Percentiles rank a stretch among this genome's conserved stretches.
Evolutionary conservation across 2,113 vertebrate genomes (phyloP).

Genomic region (Vombatus ursinus): DNA sequence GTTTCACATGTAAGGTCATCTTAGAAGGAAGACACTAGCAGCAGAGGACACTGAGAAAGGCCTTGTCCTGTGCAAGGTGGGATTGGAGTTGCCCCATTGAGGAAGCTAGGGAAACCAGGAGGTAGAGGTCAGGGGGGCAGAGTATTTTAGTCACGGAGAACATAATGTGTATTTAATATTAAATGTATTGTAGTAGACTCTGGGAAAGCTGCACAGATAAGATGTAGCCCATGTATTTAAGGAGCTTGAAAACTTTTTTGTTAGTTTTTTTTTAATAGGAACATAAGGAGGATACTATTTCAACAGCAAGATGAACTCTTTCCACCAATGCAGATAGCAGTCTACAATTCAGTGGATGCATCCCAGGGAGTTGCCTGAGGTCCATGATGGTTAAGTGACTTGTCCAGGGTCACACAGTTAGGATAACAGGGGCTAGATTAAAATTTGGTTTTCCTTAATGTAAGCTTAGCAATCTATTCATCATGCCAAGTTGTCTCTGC

Average conservation of each 20-base stretch:
- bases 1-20: not conserved
- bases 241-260: not conserved
- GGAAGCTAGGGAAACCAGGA: not conserved
- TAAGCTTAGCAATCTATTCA: not conserved
- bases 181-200: not conserved
- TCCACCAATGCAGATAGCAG: not conserved
- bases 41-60: not conserved
- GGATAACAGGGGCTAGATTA: not conserved
- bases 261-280: not conserved
- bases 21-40: not conserved
- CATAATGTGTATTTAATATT: not conserved
- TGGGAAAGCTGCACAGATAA: not conserved
- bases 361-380: not conserved
- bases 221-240: not conserved
- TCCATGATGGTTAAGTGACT: not conserved
- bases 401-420: not conserved
- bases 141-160: not conserved
- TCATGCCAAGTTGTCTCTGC: not conserved
- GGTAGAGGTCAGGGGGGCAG: not conserved
- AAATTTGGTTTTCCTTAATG: not conserved
- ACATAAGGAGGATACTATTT: not conserved
- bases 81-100: not conserved
- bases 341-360: not conserved
- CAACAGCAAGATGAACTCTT: not conserved
- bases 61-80: not conserved